phyloP scores from a whole-genome alignment of 2,113 vertebrate species.

The Laticauda colubrina region DNA sequence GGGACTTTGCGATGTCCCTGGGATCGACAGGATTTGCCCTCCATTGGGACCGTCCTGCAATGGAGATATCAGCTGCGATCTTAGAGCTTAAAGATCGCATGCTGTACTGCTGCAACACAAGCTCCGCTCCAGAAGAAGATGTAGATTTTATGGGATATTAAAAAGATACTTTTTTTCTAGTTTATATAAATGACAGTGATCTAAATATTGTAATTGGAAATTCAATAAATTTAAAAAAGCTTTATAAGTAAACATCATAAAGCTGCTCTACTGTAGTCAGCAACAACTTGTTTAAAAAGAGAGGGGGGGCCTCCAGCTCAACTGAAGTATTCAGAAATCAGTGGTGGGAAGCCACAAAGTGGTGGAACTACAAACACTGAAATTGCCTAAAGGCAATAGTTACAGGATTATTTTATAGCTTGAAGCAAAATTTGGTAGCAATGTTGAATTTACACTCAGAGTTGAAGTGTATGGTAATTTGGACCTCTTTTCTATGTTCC shows the following conservation, averaged over 20 bases:
- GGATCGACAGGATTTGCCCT: too few species aligned
- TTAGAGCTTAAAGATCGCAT: too few species aligned
- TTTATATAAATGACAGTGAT: not conserved
- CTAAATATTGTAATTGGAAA: slow-evolving; percentile 11
- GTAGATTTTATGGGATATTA: slow-evolving; percentile 20
- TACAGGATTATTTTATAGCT: slow-evolving; percentile 31
- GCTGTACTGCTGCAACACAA: too few species aligned
- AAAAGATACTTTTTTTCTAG: slow-evolving; percentile 3
- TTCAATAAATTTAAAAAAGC: not conserved
- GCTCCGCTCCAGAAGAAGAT: not conserved
- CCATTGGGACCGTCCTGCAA: too few species aligned
- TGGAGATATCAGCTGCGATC: too few species aligned
- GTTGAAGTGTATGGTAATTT: slow-evolving; percentile 58
- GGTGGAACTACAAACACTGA: slow-evolving; percentile 17
- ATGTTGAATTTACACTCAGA: slow-evolving; percentile 49
- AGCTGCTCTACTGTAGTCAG: not conserved
- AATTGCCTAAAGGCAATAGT: slow-evolving; percentile 34
- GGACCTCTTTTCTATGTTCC: slow-evolving; percentile 56
- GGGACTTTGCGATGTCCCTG: too few species aligned
- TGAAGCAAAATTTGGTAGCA: slow-evolving; percentile 40
- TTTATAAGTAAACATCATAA: not conserved
- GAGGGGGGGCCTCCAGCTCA: slow-evolving; percentile 16
- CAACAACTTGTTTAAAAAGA: slow-evolving; percentile 16
- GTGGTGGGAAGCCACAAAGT: slow-evolving; percentile 28
- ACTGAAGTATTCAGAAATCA: slow-evolving; percentile 39